Base-by-base conservation (phyloP, 2,797 vertebrate species). In the Eupleurogrammus muticus region DNA sequence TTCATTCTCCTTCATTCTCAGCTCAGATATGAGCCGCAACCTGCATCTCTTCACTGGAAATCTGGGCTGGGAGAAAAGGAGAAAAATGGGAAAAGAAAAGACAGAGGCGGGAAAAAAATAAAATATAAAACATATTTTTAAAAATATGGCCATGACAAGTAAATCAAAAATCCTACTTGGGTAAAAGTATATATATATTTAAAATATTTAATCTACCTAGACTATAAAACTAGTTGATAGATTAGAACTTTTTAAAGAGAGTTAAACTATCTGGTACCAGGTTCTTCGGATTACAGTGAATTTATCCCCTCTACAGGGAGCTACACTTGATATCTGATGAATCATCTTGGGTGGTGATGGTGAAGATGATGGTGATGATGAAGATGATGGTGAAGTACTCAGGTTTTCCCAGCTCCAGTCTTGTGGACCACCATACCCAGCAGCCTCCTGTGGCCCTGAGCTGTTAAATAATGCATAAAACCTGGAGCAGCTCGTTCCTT, bases 381-480 rank as follows among this genome's bases (percentile, higher is more conserved):
- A 35, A 19, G 61, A 53, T 49, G 20, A 23, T 58, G 21, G 38
- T 56, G 58, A 54, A 47, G 35, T 56, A n/a, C 68, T 70, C 5
- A 70, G 57, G 49, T 69, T 70, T 65, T 56, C 36, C 67, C 69
- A 71, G 44, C 6, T 75, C 77, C 74, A 82, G 57, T 81, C 75
- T 87, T 76, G 55, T 66, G 60, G 53, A 67, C 79, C 65, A 63
- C 70, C 57, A 47, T 13, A 51, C 28, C 68, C 83, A 85, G 79
- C 81, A 66, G 64, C 51, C 10, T 70, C 77, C 80, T 46, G 47
- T 48, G 69, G 82, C 70, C 73, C 65, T 81, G 87, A 84, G 60
- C 82, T 87, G 64, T 51, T 91, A 81, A 82, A 87, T 89, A 84
- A 87, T 85, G 78, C 83, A 91, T 84, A 56, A 65, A 65, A n/a